These are phyloP conservation scores for Alloscopus bannaensis DNA, from an alignment of 2,888 invertebrate species.

Conservation along the genomic window DNA sequence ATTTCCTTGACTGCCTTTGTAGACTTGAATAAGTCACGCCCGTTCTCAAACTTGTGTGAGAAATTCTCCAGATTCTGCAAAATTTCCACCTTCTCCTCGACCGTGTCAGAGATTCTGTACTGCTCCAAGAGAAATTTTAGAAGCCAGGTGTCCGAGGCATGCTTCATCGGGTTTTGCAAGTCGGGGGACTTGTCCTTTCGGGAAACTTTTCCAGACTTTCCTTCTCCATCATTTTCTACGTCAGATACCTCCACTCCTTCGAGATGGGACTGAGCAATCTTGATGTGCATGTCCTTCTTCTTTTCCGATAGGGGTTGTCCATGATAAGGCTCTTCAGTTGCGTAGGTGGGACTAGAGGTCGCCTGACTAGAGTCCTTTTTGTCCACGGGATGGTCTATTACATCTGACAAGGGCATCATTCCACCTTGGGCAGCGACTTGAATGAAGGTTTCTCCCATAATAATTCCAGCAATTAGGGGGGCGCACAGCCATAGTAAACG, in stretches of 20 bases:
- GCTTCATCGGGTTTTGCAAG: constrained; percentile 69
- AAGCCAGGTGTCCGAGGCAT: constrained; percentile 67
- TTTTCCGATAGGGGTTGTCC: constrained; percentile 44
- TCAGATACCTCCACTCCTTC: too few species aligned
- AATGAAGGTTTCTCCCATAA: too few species aligned
- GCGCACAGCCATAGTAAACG: too few species aligned
- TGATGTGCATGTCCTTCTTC: constrained; percentile 65
- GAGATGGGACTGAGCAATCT: constrained; percentile 65
- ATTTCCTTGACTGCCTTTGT: constrained; percentile 68
- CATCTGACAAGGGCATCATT: constrained; percentile 57
- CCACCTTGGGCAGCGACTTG: too few species aligned
- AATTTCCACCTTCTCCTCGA: constrained; percentile 69
- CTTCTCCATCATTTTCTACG: constrained; percentile 7
- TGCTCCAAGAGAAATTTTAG: constrained; percentile 69
- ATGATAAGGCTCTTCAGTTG: constrained; percentile 11
- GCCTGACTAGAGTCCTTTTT: constrained; percentile 26
- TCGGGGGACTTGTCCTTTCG: constrained; percentile 67
- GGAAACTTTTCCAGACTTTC: constrained; percentile 29
- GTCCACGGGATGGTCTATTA: constrained; percentile 52
- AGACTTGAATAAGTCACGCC: constrained; percentile 67
- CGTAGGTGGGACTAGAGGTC: background rate
- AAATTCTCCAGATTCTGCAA: constrained; percentile 70
- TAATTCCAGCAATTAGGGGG: too few species aligned
- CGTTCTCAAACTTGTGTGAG: constrained; percentile 72
- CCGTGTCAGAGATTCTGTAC: constrained; percentile 60